A percentile compares a stretch with the other conserved stretches of the same genome.
Conservation (phyloP, 2,113 vertebrate species). For the Vanacampus margaritifer region DNA sequence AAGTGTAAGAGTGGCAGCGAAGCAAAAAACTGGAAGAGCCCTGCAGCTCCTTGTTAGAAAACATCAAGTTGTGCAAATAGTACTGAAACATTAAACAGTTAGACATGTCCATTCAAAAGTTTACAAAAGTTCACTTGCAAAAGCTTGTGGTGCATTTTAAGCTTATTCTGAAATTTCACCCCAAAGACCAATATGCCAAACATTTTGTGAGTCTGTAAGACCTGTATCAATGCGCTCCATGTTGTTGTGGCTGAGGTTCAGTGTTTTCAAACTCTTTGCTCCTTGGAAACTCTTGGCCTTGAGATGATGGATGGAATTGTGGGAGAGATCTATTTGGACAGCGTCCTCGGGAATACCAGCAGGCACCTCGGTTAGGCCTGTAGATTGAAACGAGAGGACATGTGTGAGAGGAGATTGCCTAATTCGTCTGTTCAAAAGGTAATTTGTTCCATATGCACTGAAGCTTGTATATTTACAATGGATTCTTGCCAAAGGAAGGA, state of each 20-base stretch:
- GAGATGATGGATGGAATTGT: constrained; percentile 85
- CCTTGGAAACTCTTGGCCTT: constrained; percentile 82
- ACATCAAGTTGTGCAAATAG: too few species aligned
- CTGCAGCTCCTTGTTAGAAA: too few species aligned
- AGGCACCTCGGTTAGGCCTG: constrained; percentile 89
- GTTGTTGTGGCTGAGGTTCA: constrained; percentile 87
- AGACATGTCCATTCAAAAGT: too few species aligned
- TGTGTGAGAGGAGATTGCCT: neutral
- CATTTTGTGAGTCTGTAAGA: constrained; percentile 41
- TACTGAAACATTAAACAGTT: too few species aligned
- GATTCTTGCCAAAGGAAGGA: neutral
- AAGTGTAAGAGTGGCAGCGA: too few species aligned
- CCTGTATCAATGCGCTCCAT: constrained; percentile 85
- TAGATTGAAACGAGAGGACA: constrained; percentile 22
- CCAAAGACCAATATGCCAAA: too few species aligned
- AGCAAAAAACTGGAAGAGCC: too few species aligned
- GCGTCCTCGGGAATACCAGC: constrained; percentile 83
- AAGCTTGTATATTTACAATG: neutral
- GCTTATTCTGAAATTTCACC: too few species aligned
- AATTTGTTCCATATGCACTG: neutral
- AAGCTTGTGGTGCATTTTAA: too few species aligned
- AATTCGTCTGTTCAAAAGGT: neutral
- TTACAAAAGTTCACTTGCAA: too few species aligned
- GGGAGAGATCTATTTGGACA: constrained; percentile 86
- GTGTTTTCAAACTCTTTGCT: constrained; percentile 78